Evolutionary conservation across 2,888 invertebrate species (phyloP).

Genomic region (Xestoiulus laeticollis): DNA sequence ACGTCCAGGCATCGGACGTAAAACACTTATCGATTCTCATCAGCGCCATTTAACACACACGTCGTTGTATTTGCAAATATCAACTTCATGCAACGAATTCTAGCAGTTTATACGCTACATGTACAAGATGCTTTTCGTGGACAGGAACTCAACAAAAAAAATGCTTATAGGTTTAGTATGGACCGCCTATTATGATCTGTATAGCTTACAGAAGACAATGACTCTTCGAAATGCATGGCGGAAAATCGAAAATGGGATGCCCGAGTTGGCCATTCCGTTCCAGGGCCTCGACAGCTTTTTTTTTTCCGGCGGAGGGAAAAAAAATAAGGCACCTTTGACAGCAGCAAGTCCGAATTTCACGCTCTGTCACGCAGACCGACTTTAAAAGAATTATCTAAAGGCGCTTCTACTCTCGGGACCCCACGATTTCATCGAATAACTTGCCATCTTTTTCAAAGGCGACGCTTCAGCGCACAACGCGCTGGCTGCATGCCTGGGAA

Average conservation of each 20-base stretch:
- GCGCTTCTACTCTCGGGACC: background rate
- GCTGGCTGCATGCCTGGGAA: background rate
- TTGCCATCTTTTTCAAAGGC: background rate
- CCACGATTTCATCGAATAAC: constrained; percentile 1
- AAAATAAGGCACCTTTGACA: constrained; percentile 5
- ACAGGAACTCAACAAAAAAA: background rate
- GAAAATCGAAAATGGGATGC: constrained; percentile 15
- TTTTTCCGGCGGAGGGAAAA: background rate
- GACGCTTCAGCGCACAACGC: background rate
- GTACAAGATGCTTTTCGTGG: no score
- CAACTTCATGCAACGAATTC: background rate
- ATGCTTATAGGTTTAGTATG: background rate
- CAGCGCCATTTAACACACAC: background rate
- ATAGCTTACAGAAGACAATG: background rate
- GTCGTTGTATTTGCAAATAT: background rate
- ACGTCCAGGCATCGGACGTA: background rate
- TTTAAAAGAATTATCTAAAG: constrained; percentile 25
- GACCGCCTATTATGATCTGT: background rate
- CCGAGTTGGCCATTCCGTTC: constrained; percentile 4
- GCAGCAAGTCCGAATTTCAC: constrained; percentile 27
- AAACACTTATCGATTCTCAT: constrained; percentile 29
- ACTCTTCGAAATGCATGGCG: background rate
- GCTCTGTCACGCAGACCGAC: constrained; percentile 24
- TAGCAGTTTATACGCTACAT: background rate
- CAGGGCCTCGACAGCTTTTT: background rate